These are phyloP conservation scores for Rotaria socialis DNA, from an alignment of 2,888 invertebrate genomes.

Conservation along the genomic window DNA sequence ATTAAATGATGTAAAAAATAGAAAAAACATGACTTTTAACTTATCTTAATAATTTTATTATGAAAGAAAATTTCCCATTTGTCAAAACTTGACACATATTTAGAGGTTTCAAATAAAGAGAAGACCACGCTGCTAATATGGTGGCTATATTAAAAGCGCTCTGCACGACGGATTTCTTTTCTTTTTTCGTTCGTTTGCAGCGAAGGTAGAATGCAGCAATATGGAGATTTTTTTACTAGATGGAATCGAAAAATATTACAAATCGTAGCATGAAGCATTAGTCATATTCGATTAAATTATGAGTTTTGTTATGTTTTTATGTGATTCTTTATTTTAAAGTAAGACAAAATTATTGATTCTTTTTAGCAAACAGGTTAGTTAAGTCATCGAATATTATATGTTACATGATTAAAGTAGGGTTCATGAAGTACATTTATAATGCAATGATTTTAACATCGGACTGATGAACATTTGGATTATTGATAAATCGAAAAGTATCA, in stretches of 20 bases:
- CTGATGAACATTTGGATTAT: no score
- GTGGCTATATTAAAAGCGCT: background rate
- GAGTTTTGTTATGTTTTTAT: background rate
- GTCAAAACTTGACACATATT: conserved; percentile 25
- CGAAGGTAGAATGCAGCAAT: no score
- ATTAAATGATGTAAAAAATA: background rate
- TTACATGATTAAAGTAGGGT: no score
- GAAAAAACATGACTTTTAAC: background rate
- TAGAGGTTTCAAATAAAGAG: conserved; percentile 21
- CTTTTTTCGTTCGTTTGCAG: background rate
- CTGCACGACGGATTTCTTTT: background rate
- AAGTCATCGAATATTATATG: no score
- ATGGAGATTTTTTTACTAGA: no score
- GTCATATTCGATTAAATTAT: background rate
- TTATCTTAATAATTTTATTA: background rate
- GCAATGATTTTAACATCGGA: no score
- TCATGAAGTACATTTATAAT: no score
- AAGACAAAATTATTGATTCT: background rate
- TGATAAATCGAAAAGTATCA: no score
- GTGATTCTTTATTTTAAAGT: background rate
- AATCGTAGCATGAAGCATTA: no score
- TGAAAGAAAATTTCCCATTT: background rate
- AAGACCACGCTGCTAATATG: background rate
- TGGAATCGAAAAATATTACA: no score
- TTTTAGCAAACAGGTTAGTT: background rate